Evolutionary conservation across 92 coral and sea anemone genomes (phyloP).

Genomic region (Epizoanthus stellaris): DNA sequence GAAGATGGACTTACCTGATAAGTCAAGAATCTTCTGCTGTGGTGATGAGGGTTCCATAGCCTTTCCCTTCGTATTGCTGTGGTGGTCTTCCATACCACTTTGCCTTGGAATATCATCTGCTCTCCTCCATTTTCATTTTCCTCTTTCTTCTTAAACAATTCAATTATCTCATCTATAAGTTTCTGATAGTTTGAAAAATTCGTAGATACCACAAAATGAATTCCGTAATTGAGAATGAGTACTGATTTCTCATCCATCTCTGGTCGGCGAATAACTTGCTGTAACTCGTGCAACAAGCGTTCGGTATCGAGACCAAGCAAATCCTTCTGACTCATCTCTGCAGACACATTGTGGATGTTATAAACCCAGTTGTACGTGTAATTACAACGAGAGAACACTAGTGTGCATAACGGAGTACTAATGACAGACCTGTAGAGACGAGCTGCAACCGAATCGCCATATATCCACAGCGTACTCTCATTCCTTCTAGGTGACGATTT

Average conservation of each 20-base stretch:
- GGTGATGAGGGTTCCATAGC: constrained; percentile 47
- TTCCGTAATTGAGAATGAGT: constrained; percentile 79
- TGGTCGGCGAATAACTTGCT: constrained; percentile 62
- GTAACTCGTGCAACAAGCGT: constrained; percentile 45
- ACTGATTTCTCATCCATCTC: constrained; percentile 81
- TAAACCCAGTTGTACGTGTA: constrained; percentile 43
- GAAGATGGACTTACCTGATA: constrained; percentile 62
- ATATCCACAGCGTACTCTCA: constrained; percentile 43
- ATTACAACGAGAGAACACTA: constrained; percentile 28
- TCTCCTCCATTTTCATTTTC: constrained; percentile 28
- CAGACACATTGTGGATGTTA: constrained; percentile 6
- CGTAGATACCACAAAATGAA: constrained; percentile 70
- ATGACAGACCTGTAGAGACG: constrained; percentile 27
- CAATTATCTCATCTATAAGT: constrained; percentile 69
- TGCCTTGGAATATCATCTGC: constrained; percentile 64
- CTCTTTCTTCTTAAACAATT: constrained; percentile 52
- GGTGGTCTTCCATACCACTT: constrained; percentile 86
- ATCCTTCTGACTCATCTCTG: constrained; percentile 22
- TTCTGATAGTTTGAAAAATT: constrained; percentile 76
- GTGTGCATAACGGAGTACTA: constrained; percentile 38
- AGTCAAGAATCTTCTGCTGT: constrained; percentile 75
- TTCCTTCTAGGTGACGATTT: constrained; percentile 3
- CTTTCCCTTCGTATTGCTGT: constrained; percentile 70
- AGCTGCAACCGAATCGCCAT: constrained; percentile 40
- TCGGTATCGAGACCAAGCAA: constrained; percentile 33